Evolutionary conservation across 2,888 invertebrate species (phyloP), one percentile per base, ranked within the genome.

Genomic region (Orgyia antiqua): DNA sequence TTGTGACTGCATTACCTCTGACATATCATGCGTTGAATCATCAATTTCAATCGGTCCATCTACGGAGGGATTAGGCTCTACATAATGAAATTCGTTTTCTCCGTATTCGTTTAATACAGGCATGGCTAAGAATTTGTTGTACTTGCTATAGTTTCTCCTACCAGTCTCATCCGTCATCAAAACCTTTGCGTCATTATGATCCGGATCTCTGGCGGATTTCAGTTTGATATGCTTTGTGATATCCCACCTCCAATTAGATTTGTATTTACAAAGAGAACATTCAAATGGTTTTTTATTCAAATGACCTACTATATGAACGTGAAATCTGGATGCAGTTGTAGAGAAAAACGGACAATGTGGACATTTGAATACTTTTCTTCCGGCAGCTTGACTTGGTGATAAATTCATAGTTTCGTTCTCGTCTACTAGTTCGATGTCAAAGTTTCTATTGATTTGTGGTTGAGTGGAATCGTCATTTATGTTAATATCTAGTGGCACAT

Each of bases 171-270:
- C 96, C 28, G 95, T 96, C 92, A 96, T 94, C 33, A 96, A 86
- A 24, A 96, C 95, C 74, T 93, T 92, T 28, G 93, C 94, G 41
- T 89, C 89, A 56, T 91, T 90, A 72, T 96, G 96, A 27, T 91
- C 91, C 29, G 92, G 92, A 79, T 95, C 96, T 43, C 95, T 89
- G 11, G 93, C 93, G 4, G 94, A 93, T 84, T 96, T 96, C 56
- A 96, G 87, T 60, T 95, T 93, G 45, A 98, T 97, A 73, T 98
- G 98, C 72, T 98, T 96, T 13, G 96, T 95, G 39, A 98, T 96
- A 79, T 98, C 98, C 95, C 97, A 97, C 45, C 97, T 91, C 97
- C 97, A 98, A 68, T 98, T 98, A 13, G 97, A 97, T 53, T 95
- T 92, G 67, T 97, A 96, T 31, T 94, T 93, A 80, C 98, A 98